Conservation (phyloP, 1,140 invertebrate species). For the Drosophila oshimai region DNA sequence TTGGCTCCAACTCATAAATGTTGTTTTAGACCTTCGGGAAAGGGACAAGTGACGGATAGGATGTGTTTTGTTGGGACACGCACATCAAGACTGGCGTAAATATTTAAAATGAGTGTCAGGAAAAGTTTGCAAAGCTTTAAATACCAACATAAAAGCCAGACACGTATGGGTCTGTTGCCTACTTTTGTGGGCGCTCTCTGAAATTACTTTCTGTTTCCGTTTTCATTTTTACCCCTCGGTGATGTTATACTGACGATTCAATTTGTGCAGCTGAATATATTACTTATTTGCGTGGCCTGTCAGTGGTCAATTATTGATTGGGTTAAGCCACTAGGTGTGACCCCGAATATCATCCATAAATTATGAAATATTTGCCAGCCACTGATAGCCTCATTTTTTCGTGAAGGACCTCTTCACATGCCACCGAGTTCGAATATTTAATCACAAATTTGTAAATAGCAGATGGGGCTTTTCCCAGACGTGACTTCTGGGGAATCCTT, state of each 20-base stretch:
- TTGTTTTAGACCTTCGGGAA: neutral
- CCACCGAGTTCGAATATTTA: slow-evolving; percentile 17
- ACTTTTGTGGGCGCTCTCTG: slow-evolving; percentile 22
- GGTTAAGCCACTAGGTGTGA: slow-evolving; percentile 14
- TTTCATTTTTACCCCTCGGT: slow-evolving; percentile 12
- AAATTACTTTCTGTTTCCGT: neutral
- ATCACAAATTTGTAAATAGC: slow-evolving; percentile 3
- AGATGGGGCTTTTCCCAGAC: neutral
- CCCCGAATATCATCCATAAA: slow-evolving; percentile 27
- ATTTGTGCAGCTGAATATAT: slow-evolving; percentile 45
- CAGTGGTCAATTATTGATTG: slow-evolving; percentile 47
- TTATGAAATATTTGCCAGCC: slow-evolving; percentile 38
- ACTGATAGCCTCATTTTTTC: neutral
- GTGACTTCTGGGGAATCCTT: slow-evolving; percentile 7
- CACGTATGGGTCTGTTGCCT: slow-evolving; percentile 20
- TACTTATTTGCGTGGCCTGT: slow-evolving; percentile 56
- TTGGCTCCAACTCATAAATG: slow-evolving; percentile 17
- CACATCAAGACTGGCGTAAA: slow-evolving; percentile 9
- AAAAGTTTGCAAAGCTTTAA: slow-evolving; percentile 29
- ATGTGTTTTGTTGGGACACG: slow-evolving; percentile 15
- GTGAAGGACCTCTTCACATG: neutral
- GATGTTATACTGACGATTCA: slow-evolving; percentile 29
- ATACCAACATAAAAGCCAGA: slow-evolving; percentile 17
- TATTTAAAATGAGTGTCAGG: slow-evolving; percentile 11
- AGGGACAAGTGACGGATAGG: slow-evolving; percentile 4